Conservation (phyloP, 2,888 invertebrate species). For the Ashinkailepas kermadecensis region DNA sequence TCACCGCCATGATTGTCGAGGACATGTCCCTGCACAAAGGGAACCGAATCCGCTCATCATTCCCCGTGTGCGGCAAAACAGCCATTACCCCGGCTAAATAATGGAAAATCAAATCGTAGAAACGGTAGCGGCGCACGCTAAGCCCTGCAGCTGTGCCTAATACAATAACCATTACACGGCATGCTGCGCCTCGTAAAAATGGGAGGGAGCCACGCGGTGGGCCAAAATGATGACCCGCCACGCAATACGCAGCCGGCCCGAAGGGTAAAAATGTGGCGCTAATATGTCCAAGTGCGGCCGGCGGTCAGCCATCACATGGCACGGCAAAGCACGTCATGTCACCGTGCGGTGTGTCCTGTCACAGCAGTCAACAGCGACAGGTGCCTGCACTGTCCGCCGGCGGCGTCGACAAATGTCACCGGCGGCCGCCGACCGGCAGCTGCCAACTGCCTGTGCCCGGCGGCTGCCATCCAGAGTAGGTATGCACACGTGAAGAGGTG, state of each 20-base stretch:
- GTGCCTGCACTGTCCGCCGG: neutral
- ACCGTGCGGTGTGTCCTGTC: neutral
- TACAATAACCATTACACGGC: constrained; percentile 4
- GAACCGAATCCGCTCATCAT: neutral
- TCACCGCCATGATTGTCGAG: no score
- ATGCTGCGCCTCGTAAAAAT: neutral
- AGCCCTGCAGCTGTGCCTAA: neutral
- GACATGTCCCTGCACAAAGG: no score
- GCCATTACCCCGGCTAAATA: neutral
- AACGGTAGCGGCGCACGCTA: neutral
- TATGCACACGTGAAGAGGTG: no score
- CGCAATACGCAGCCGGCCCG: neutral
- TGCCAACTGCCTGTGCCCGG: neutral
- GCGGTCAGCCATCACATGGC: neutral
- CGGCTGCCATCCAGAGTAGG: no score
- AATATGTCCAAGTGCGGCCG: constrained; percentile 8
- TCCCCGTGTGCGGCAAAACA: neutral
- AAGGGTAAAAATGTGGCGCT: neutral
- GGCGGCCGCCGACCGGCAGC: neutral
- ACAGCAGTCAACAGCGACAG: neutral
- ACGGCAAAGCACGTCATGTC: neutral
- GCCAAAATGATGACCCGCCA: neutral
- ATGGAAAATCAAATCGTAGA: constrained; percentile 9
- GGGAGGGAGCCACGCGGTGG: neutral
- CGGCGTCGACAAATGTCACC: neutral